phyloP scores from a whole-genome alignment of 2,797 vertebrate species.

The Silurus aristotelis region DNA sequence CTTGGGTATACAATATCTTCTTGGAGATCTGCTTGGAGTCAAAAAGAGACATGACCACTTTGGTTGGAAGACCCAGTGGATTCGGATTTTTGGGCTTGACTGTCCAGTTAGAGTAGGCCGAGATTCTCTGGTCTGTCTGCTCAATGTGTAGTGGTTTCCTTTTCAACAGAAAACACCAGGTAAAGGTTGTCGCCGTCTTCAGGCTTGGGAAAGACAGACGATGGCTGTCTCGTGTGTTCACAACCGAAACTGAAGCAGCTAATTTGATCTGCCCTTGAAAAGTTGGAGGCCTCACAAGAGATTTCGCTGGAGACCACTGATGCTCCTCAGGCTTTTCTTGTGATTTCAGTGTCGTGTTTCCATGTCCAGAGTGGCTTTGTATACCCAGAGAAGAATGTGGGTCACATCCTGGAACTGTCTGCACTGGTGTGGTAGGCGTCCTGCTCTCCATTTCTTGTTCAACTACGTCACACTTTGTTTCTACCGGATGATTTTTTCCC shows the following conservation, averaged over 20 bases:
- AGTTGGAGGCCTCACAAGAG: conserved; percentile 68
- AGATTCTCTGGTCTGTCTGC: conserved; percentile 88
- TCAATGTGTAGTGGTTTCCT: conserved; percentile 85
- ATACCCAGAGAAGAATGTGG: conserved; percentile 64
- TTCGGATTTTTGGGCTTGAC: conserved; percentile 85
- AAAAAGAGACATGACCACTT: conserved; percentile 92
- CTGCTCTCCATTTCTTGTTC: conserved; percentile 74
- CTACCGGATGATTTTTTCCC: conserved; percentile 66
- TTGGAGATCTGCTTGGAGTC: conserved; percentile 93
- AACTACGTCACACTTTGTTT: conserved; percentile 66
- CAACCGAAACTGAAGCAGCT: conserved; percentile 70
- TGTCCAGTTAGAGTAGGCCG: conserved; percentile 90
- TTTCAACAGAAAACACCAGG: conserved; percentile 95
- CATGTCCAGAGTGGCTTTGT: conserved; percentile 55
- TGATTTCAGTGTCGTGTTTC: conserved; percentile 70
- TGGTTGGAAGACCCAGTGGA: conserved; percentile 90
- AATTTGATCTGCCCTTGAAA: conserved; percentile 79
- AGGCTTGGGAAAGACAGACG: conserved; percentile 89
- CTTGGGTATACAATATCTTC: conserved; percentile 88
- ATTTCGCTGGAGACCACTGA: conserved; percentile 73
- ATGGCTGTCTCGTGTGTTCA: conserved; percentile 80
- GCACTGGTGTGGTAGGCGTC: conserved; percentile 64
- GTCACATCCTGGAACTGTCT: conserved; percentile 47
- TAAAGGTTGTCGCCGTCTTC: conserved; percentile 92
- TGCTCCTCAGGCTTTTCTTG: conserved; percentile 78